Percentiles rank a stretch among this genome's conserved stretches.
Evolutionary conservation across 2,797 vertebrate species (phyloP).

Genomic region (Spinus olivaceus): DNA sequence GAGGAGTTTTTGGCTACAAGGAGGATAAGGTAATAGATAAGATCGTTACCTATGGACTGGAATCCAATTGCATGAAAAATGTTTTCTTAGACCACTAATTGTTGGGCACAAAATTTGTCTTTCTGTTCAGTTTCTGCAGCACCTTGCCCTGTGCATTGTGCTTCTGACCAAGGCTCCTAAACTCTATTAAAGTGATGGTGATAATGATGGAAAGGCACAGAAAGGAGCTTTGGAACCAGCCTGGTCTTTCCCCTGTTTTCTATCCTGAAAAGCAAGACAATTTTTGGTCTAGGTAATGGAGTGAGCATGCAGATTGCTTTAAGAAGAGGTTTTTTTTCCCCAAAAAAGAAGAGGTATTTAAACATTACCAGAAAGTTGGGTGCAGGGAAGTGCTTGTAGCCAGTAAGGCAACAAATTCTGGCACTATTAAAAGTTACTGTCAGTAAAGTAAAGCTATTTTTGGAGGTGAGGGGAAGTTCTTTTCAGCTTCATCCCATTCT

Average conservation of each 20-base stretch:
- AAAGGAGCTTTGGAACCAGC: not conserved
- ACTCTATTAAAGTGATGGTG: not conserved
- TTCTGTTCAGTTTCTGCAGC: not conserved
- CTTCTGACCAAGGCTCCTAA: not conserved
- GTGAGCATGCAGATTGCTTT: not conserved
- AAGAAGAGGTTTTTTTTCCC: not conserved
- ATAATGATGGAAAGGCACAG: not conserved
- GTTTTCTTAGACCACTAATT: not conserved
- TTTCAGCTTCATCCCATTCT: not conserved
- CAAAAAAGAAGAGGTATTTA: not conserved
- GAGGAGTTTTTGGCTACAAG: not conserved
- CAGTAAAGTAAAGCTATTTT: not conserved
- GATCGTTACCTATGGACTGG: not conserved
- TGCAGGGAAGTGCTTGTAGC: not conserved
- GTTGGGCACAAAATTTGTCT: not conserved
- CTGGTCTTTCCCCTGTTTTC: not conserved
- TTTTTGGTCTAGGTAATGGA: not conserved
- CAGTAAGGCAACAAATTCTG: not conserved
- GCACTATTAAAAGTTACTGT: not conserved
- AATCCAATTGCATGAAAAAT: not conserved
- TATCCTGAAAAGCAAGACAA: not conserved
- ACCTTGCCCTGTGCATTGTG: not conserved
- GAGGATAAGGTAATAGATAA: not conserved
- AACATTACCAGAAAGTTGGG: not conserved
- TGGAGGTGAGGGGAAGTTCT: not conserved